phyloP scores from a whole-genome alignment of 2,888 invertebrate genomes.

The Notodromas monacha region DNA sequence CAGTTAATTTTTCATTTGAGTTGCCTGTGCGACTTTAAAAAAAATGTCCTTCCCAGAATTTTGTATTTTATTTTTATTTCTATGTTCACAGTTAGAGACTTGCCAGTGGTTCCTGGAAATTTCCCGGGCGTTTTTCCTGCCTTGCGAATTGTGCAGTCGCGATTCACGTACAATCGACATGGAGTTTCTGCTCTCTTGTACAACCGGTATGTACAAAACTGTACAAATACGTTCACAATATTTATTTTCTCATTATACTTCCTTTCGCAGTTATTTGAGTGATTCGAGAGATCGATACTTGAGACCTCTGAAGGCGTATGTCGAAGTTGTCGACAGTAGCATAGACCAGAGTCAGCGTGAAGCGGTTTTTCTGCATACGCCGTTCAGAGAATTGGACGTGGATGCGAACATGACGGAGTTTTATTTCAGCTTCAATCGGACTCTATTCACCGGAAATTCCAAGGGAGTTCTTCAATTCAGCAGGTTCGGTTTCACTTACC shows the following conservation, averaged over 20 bases:
- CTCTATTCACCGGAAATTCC: slow-evolving; percentile 52
- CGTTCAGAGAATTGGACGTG: slow-evolving; percentile 47
- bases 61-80: slow-evolving; percentile 1
- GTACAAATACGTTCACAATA: not conserved
- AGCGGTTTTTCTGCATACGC: slow-evolving; percentile 46
- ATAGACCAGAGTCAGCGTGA: slow-evolving; percentile 44
- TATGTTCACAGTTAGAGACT: not conserved
- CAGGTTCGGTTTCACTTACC: slow-evolving; percentile 13
- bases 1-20: too few relatives aligned
- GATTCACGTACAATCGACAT: slow-evolving; percentile 41
- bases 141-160: slow-evolving; percentile 27
- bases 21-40: too few relatives aligned
- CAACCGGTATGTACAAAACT: slow-evolving; percentile 19
- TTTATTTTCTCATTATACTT: slow-evolving; percentile 7
- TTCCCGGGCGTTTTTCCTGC: slow-evolving; percentile 35
- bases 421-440: slow-evolving; percentile 52
- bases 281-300: slow-evolving; percentile 54
- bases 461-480: slow-evolving; percentile 60
- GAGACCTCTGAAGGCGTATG: slow-evolving; percentile 53
- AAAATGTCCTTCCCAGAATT: too few relatives aligned
- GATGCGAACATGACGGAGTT: slow-evolving; percentile 59
- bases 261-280: slow-evolving; percentile 29
- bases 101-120: not conserved
- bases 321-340: slow-evolving; percentile 42
- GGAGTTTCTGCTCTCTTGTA: slow-evolving; percentile 56